Evolutionary conservation across 2,113 vertebrate genomes (phyloP).

Genomic region (Gulo gulo): DNA sequence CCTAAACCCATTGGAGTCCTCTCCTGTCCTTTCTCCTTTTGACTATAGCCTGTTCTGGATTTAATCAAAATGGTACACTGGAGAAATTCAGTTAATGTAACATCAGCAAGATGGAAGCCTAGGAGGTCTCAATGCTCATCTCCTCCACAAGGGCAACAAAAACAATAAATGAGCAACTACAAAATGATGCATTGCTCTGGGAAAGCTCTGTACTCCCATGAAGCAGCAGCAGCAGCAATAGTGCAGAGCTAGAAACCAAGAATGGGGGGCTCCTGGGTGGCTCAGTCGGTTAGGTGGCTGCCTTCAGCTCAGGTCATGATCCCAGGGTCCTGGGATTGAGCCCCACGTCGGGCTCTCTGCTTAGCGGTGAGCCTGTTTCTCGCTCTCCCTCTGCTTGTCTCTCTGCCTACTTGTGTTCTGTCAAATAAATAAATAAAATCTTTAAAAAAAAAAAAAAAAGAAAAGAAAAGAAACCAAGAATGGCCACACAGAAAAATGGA

Average conservation of each 20-base stretch:
- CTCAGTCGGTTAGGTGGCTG: too few species aligned
- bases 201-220: neutral
- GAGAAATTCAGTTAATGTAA: neutral
- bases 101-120: neutral
- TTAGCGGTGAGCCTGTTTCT: too few species aligned
- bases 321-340: too few species aligned
- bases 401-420: too few species aligned
- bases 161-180: neutral
- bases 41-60: neutral
- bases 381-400: too few species aligned
- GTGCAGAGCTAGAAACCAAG: neutral
- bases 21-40: neutral
- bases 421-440: too few species aligned
- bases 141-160: neutral
- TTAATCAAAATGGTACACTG: neutral
- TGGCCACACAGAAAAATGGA: neutral
- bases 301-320: too few species aligned
- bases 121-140: neutral
- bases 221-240: neutral
- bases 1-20: neutral
- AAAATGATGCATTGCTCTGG: neutral
- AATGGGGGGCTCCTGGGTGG: neutral
- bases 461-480: neutral
- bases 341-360: too few species aligned
- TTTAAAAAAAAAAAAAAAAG: too few species aligned